A percentile compares a stretch with the other conserved stretches of the same genome.
phyloP scores from a whole-genome alignment of 2,797 vertebrate genomes.

The Pangasius sanitwongsei region DNA sequence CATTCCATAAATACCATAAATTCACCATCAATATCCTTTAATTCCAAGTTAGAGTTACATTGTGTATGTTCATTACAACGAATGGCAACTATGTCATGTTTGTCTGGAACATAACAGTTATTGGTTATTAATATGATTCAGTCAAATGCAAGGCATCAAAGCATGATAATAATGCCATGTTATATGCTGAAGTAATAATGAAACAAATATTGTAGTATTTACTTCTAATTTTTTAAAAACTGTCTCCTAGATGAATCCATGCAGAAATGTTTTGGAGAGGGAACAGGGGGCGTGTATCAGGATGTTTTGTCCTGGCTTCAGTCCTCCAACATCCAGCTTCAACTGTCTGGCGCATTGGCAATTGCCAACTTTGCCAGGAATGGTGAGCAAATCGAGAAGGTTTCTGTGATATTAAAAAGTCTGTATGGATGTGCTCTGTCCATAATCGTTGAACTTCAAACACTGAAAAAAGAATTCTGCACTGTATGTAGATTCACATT shows the following conservation, averaged over 20 bases:
- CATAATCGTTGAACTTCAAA: not conserved
- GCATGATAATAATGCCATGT: not conserved
- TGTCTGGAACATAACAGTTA: not conserved
- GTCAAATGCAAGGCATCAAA: not conserved
- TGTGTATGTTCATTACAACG: not conserved
- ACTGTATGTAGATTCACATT: not conserved
- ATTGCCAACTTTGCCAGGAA: slow-evolving; percentile 80
- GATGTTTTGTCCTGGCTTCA: slow-evolving; percentile 75
- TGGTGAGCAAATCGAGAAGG: slow-evolving; percentile 53
- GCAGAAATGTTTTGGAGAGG: slow-evolving; percentile 78
- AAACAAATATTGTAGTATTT: not conserved
- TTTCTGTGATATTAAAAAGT: not conserved
- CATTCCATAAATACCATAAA: not conserved
- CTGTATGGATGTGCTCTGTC: not conserved
- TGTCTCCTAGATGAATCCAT: slow-evolving; percentile 73
- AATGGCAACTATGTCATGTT: not conserved
- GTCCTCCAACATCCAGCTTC: slow-evolving; percentile 74
- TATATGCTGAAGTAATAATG: not conserved
- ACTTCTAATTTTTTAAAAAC: not conserved
- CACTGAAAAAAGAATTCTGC: not conserved
- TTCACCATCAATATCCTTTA: slow-evolving; percentile 2
- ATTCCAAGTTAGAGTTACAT: not conserved
- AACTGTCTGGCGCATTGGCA: slow-evolving; percentile 72
- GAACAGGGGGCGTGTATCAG: slow-evolving; percentile 72
- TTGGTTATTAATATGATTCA: not conserved